Percentiles rank a stretch among this genome's conserved stretches.
These are phyloP conservation scores for Lysandra coridon DNA, from an alignment of 2,888 invertebrate species.

Conservation along the genomic window DNA sequence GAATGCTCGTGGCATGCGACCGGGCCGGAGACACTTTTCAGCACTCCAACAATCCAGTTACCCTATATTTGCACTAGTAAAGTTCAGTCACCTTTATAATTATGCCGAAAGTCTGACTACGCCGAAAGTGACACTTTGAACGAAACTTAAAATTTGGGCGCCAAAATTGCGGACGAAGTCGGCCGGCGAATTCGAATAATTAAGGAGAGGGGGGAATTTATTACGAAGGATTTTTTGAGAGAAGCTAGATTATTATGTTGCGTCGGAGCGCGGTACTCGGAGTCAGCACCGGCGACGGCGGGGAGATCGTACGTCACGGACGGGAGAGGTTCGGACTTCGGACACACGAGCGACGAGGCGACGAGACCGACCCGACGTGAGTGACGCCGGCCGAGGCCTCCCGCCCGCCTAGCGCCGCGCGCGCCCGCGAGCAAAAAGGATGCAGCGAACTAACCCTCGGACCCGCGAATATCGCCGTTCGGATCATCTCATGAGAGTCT, in stretches of 20 bases:
- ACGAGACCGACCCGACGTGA: conserved; percentile 75
- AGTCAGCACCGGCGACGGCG: conserved; percentile 70
- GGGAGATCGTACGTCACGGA: conserved; percentile 73
- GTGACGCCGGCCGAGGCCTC: conserved; percentile 70
- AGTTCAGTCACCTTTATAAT: conserved; percentile 46
- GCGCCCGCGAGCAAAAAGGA: conserved; percentile 71
- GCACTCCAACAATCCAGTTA: conserved; percentile 65
- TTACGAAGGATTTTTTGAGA: conserved; percentile 47
- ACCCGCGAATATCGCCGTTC: conserved; percentile 72
- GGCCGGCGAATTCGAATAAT: conserved; percentile 19
- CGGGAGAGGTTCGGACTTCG: conserved; percentile 75
- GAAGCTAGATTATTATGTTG: conserved; percentile 50
- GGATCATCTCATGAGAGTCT: conserved; percentile 71
- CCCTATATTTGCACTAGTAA: conserved; percentile 57
- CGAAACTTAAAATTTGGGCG: conserved; percentile 33
- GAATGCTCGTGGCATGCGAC: conserved; percentile 53
- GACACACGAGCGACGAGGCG: conserved; percentile 74
- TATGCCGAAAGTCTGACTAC: conserved; percentile 31
- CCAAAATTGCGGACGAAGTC: conserved; percentile 32
- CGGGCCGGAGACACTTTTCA: conserved; percentile 57
- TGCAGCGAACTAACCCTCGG: conserved; percentile 65
- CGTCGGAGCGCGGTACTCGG: conserved; percentile 57
- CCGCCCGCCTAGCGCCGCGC: conserved; percentile 70
- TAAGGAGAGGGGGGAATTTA: conserved; percentile 44
- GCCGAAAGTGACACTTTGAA: conserved; percentile 32